phyloP scores from a whole-genome alignment of 2,797 vertebrate genomes.

The Yasuhikotakia modesta region DNA sequence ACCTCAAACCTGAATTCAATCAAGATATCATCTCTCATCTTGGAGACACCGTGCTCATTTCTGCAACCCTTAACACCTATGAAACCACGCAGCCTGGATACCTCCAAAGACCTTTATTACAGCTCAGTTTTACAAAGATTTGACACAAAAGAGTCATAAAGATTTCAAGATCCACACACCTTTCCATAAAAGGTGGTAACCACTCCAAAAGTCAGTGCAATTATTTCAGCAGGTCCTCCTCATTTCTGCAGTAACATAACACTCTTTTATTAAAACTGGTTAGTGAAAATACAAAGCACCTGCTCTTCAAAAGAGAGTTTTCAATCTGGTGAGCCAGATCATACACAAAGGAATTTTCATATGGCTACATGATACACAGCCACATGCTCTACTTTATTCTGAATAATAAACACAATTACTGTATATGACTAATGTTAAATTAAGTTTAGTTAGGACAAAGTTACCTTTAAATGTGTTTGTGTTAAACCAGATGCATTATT shows the following conservation, averaged over 20 bases:
- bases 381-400: not conserved
- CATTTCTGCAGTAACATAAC: constrained; percentile 55
- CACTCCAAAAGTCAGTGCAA: constrained; percentile 53
- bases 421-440: not conserved
- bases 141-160: constrained; percentile 60
- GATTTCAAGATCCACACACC: constrained; percentile 51
- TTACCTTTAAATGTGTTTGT: too few relatives aligned
- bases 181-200: constrained; percentile 48
- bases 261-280: constrained; percentile 51
- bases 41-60: constrained; percentile 55
- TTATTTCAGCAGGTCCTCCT: constrained; percentile 55
- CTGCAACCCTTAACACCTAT: constrained; percentile 63
- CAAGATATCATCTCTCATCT: constrained; percentile 70
- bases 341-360: not conserved
- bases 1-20: constrained; percentile 63
- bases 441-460: too few relatives aligned
- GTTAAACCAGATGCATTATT: too few relatives aligned
- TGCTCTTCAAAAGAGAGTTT: constrained; percentile 20
- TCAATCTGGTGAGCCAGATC: not conserved
- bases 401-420: not conserved
- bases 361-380: not conserved
- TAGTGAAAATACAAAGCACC: constrained; percentile 44
- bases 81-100: constrained; percentile 55
- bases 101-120: constrained; percentile 48
- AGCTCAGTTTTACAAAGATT: constrained; percentile 52